Conservation (phyloP, 2,888 invertebrate genomes). For the Pedicia rivosa region DNA sequence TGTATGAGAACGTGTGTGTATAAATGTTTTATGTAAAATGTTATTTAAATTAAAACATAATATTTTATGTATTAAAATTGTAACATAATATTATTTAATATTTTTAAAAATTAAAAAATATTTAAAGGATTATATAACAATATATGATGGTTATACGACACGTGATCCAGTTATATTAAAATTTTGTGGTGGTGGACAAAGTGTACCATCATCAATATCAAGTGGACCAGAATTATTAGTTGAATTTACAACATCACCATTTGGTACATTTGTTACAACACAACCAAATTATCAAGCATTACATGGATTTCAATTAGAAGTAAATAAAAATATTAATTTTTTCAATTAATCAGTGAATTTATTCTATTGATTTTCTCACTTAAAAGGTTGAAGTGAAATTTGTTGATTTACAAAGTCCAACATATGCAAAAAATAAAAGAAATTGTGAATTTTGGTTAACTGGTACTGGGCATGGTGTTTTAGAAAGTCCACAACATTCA, state of each 20-base stretch:
- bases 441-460: slow-evolving; percentile 76
- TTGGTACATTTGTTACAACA: slow-evolving; percentile 66
- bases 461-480: slow-evolving; percentile 59
- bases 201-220: slow-evolving; percentile 70
- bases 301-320: slow-evolving; percentile 81
- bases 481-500: slow-evolving; percentile 73
- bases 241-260: slow-evolving; percentile 79
- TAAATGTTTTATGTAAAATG: too few relatives aligned
- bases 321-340: slow-evolving; percentile 27
- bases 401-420: slow-evolving; percentile 67
- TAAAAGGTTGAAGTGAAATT: slow-evolving; percentile 63
- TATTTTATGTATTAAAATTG: too few relatives aligned
- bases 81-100: too few relatives aligned
- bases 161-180: slow-evolving; percentile 74
- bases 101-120: too few relatives aligned
- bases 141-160: slow-evolving; percentile 79
- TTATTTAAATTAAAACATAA: too few relatives aligned
- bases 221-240: slow-evolving; percentile 79
- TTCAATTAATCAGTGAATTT: slow-evolving; percentile 17
- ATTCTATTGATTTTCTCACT: slow-evolving; percentile 9
- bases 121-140: slow-evolving; percentile 62
- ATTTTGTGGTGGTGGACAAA: slow-evolving; percentile 79
- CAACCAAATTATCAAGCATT: slow-evolving; percentile 61
- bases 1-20: too few relatives aligned
- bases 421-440: slow-evolving; percentile 70